phyloP scores from a whole-genome alignment of 2,113 vertebrate species.

The Galeopterus variegatus region DNA sequence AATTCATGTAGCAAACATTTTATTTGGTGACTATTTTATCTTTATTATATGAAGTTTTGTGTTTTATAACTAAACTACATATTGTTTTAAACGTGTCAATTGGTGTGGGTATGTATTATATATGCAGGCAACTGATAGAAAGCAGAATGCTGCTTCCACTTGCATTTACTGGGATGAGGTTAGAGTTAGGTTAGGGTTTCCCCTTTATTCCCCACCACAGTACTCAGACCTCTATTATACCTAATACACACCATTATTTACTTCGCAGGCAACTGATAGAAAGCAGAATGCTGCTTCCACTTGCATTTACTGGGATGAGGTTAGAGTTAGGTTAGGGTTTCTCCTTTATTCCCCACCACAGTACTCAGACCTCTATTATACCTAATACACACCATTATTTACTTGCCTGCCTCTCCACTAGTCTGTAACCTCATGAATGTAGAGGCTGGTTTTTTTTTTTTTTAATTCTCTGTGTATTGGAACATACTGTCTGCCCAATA shows the following conservation, averaged over 20 bases:
- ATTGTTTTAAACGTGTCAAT: not conserved
- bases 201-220: not conserved
- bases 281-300: not conserved
- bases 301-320: not conserved
- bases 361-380: not conserved
- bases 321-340: not conserved
- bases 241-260: not conserved
- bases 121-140: not conserved
- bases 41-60: not conserved
- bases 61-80: not conserved
- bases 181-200: not conserved
- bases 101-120: not conserved
- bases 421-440: not conserved
- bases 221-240: not conserved
- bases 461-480: not conserved
- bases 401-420: not conserved
- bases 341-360: not conserved
- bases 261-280: not conserved
- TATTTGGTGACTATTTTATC: not conserved
- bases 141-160: not conserved
- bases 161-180: not conserved
- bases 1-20: slow-evolving; percentile 24
- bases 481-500: not conserved
- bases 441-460: not conserved
- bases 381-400: not conserved